Conservation (phyloP, 2,888 invertebrate species). For the Elgonia sp. region DNA sequence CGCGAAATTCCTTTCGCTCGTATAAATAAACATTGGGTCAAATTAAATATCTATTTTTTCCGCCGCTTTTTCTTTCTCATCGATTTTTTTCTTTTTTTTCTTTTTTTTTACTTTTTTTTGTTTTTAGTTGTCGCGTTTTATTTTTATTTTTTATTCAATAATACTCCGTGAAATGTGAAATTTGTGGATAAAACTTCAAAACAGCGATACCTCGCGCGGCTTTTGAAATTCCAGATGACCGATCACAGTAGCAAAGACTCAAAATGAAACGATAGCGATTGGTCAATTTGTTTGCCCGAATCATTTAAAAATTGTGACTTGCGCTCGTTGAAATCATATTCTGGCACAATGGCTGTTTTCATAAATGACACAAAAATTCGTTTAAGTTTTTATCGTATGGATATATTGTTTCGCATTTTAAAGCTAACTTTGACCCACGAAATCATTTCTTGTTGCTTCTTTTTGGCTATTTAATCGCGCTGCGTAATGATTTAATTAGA, state of each 20-base stretch:
- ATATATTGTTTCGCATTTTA: conserved; percentile 56
- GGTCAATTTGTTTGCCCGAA: conserved; percentile 73
- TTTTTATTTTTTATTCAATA: conserved; percentile 71
- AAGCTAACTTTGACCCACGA: conserved; percentile 45
- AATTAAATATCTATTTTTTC: conserved; percentile 70
- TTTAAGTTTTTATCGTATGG: conserved; percentile 58
- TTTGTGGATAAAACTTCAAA: conserved; percentile 74
- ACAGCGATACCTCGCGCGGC: conserved; percentile 69
- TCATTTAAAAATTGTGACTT: conserved; percentile 73
- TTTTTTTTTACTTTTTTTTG: conserved; percentile 11
- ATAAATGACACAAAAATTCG: conserved; percentile 70
- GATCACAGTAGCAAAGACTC: conserved; percentile 74
- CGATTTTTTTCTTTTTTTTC: conserved; percentile 2
- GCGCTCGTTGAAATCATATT: conserved; percentile 66
- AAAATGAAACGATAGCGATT: conserved; percentile 73
- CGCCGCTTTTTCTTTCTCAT: conserved; percentile 10
- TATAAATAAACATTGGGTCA: conserved; percentile 72
- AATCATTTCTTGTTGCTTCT: conserved; percentile 36
- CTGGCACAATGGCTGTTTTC: conserved; percentile 64
- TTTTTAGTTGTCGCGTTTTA: conserved; percentile 39
- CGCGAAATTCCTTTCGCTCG: conserved; percentile 66
- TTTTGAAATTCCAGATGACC: conserved; percentile 76
- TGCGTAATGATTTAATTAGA: too few relatives aligned
- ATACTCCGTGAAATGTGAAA: conserved; percentile 73
- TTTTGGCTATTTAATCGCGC: not conserved